Percentiles rank a stretch among this genome's conserved stretches.
Conservation (phyloP, 2,113 vertebrate genomes). For the Daphoenositta chrysoptera region DNA sequence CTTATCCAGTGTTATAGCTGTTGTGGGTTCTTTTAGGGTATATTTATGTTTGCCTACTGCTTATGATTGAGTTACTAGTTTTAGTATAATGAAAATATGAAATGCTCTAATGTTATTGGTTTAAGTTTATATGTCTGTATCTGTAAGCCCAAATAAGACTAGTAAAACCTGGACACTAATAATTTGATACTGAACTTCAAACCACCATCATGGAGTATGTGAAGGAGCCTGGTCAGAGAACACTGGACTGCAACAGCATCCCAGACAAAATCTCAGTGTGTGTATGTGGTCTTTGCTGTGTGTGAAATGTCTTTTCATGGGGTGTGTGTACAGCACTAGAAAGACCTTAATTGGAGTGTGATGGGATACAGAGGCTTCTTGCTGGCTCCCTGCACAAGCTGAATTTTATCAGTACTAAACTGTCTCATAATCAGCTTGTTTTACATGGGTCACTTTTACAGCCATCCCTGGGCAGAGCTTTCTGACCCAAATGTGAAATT, state of each 20-base stretch:
- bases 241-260: not conserved
- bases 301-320: not conserved
- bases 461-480: not conserved
- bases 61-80: not conserved
- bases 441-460: not conserved
- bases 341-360: not conserved
- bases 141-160: not conserved
- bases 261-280: not conserved
- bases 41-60: not conserved
- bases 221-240: not conserved
- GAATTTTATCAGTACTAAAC: not conserved
- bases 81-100: not conserved
- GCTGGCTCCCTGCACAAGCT: not conserved
- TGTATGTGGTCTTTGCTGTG: not conserved
- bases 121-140: not conserved
- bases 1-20: not conserved
- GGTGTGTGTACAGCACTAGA: not conserved
- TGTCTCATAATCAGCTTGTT: not conserved
- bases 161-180: not conserved
- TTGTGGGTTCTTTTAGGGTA: not conserved
- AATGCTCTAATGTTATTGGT: not conserved
- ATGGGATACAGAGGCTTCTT: not conserved
- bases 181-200: not conserved
- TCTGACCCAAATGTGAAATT: not conserved
- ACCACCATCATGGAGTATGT: rapidly evolving